phyloP scores from a whole-genome alignment of 2,113 vertebrate genomes.

The Melozone crissalis region DNA sequence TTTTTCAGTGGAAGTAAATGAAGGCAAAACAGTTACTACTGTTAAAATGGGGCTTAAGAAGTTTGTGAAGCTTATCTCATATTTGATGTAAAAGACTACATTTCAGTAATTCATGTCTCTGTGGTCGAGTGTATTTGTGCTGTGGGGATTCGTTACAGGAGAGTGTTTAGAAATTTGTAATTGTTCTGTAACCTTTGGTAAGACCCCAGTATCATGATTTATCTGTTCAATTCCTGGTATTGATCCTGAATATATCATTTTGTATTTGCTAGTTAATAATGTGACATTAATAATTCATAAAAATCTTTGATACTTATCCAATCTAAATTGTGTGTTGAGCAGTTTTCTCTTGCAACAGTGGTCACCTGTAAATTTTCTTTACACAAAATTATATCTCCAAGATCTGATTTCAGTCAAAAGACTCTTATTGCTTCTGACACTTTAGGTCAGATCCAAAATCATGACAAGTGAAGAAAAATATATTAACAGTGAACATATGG shows the following conservation, averaged over 20 bases:
- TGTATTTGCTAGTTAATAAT: neutral
- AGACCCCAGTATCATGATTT: neutral
- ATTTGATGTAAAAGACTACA: neutral
- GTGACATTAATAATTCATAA: neutral
- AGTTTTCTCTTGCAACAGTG: neutral
- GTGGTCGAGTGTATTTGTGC: accelerated
- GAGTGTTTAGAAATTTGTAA: neutral
- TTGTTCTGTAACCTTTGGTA: neutral
- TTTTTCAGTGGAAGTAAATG: neutral
- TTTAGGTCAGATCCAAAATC: neutral
- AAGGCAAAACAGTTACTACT: neutral
- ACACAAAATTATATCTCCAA: neutral
- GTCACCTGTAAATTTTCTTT: neutral
- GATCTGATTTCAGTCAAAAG: neutral
- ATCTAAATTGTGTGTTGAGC: neutral
- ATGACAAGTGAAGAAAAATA: neutral
- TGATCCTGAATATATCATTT: neutral
- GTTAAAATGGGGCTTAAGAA: neutral
- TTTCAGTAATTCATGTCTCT: neutral
- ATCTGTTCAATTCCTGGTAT: neutral
- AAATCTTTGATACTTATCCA: neutral
- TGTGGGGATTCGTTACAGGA: neutral
- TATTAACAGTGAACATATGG: neutral
- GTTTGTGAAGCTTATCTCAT: neutral
- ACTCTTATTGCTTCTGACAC: neutral